phyloP scores from a whole-genome alignment of 37 sponge, comb jelly and placozoan genomes.

The Crambe crambe region DNA sequence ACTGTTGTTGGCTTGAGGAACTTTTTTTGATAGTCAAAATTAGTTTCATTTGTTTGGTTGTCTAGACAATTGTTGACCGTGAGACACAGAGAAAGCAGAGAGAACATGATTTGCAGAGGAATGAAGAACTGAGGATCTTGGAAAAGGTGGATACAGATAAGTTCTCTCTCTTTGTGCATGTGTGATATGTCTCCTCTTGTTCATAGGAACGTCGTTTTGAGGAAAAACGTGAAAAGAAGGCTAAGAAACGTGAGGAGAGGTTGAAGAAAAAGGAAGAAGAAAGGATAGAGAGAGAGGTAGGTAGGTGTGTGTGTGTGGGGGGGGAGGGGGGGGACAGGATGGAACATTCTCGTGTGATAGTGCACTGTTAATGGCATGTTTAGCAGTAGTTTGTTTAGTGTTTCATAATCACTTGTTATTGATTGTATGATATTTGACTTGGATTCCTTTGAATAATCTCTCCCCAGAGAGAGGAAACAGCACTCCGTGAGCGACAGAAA shows the following conservation, averaged over 20 bases:
- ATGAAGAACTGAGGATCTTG: constrained; percentile 24
- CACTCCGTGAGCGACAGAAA: constrained; percentile 4
- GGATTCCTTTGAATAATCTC: neutral
- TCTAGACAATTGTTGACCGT: no score
- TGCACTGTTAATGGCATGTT: no score
- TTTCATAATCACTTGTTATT: neutral
- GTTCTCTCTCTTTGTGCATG: neutral
- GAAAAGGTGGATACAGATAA: neutral
- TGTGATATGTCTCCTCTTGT: constrained; percentile 5
- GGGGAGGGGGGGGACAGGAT: no score
- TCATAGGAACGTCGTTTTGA: constrained; percentile 68
- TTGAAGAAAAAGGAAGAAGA: constrained; percentile 63
- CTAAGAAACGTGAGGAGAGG: constrained; percentile 68
- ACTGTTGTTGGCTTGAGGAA: no score
- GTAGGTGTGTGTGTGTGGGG: no score
- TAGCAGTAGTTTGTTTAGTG: neutral
- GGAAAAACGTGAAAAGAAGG: constrained; percentile 80
- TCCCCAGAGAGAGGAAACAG: constrained; percentile 21
- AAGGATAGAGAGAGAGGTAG: constrained; percentile 42
- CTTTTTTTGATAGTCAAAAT: no score
- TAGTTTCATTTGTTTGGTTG: no score
- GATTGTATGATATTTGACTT: neutral
- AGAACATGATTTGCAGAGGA: constrained; percentile 36
- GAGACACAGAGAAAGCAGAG: no score
- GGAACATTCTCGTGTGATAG: no score